Conservation (phyloP, 2,797 vertebrate species). For the Girardinus metallicus region DNA sequence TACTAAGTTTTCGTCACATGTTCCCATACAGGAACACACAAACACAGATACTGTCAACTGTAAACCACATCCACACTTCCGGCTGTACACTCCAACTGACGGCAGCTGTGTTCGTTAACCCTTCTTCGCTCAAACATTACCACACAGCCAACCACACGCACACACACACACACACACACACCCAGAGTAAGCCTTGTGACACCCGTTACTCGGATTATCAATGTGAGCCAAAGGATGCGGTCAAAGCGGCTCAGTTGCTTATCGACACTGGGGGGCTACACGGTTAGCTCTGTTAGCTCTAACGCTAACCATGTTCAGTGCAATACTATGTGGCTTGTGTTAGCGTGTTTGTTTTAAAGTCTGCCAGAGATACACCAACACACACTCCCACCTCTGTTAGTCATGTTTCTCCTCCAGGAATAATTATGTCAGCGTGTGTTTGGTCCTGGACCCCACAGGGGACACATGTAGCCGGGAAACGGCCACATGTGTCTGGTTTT, state of each 20-base stretch:
- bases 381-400: constrained; percentile 33
- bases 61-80: constrained; percentile 64
- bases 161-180: constrained; percentile 30
- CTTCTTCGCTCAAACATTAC: constrained; percentile 58
- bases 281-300: not conserved
- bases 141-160: constrained; percentile 55
- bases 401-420: constrained; percentile 42
- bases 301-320: not conserved
- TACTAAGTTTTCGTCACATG: not conserved
- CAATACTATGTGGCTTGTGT: constrained; percentile 3
- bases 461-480: constrained; percentile 26
- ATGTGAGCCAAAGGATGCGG: constrained; percentile 51
- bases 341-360: constrained; percentile 48
- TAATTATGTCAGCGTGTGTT: constrained; percentile 59
- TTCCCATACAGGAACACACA: constrained; percentile 16
- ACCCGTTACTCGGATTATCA: constrained; percentile 58
- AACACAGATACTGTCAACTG: constrained; percentile 46
- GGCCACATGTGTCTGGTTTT: not conserved
- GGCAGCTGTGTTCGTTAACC: constrained; percentile 73
- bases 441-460: constrained; percentile 56
- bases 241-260: constrained; percentile 34
- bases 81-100: constrained; percentile 60
- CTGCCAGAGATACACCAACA: constrained; percentile 38
- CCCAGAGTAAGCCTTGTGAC: constrained; percentile 30
- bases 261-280: constrained; percentile 33